Percentiles rank a stretch among this genome's conserved stretches.
These are phyloP conservation scores for Pelecanus crispus DNA, from an alignment of 2,113 vertebrate species.

Conservation along the genomic window DNA sequence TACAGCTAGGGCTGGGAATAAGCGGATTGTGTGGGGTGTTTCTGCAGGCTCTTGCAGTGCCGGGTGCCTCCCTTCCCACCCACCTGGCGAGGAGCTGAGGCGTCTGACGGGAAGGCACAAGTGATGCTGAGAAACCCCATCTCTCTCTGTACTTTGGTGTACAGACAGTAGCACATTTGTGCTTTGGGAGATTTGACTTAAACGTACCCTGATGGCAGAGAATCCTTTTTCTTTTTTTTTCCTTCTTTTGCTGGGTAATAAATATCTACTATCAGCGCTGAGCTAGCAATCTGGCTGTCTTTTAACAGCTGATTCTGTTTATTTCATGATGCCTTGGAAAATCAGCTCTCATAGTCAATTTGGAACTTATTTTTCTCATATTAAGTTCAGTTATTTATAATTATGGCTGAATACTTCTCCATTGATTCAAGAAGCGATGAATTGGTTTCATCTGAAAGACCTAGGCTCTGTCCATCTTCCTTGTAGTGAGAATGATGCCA, in stretches of 20 bases:
- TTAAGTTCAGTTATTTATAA: not conserved
- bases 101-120: not conserved
- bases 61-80: not conserved
- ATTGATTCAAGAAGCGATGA: not conserved
- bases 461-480: not conserved
- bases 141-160: not conserved
- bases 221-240: not conserved
- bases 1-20: not conserved
- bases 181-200: not conserved
- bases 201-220: not conserved
- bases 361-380: not conserved
- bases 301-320: not conserved
- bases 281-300: not conserved
- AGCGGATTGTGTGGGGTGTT: accelerated
- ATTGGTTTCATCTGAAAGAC: not conserved
- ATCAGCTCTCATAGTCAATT: not conserved
- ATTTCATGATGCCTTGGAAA: not conserved
- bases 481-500: not conserved
- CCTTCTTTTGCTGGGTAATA: not conserved
- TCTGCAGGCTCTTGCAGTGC: not conserved
- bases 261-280: not conserved
- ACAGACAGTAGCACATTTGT: not conserved
- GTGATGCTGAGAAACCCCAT: not conserved
- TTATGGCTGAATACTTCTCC: not conserved
- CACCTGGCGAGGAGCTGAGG: not conserved